Conservation (phyloP, 2,113 vertebrate genomes). For the Dolichotis patagonum region DNA sequence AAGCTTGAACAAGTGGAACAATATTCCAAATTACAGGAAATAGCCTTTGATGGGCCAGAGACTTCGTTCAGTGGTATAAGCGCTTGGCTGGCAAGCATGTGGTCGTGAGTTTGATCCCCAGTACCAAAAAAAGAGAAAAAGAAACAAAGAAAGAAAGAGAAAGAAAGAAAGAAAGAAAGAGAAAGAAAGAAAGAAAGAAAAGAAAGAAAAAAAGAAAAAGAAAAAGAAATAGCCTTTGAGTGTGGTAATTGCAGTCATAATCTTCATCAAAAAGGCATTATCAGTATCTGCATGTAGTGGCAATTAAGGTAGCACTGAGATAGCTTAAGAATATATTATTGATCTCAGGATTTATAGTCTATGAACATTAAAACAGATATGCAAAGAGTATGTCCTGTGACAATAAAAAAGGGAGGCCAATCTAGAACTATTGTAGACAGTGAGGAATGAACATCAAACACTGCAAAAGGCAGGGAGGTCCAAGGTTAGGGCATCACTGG, state of each 20-base stretch:
- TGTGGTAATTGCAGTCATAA: not conserved
- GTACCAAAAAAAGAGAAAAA: no score
- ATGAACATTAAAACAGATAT: conserved; percentile 9
- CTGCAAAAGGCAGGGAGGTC: not conserved
- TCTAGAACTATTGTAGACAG: not conserved
- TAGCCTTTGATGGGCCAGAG: no score
- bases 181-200: not conserved
- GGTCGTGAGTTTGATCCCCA: no score
- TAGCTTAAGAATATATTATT: conserved; percentile 29
- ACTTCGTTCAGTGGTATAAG: no score
- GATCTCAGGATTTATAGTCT: not conserved
- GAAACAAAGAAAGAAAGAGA: no score
- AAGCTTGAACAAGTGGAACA: not conserved
- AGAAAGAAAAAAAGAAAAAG: no score
- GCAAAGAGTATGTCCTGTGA: not conserved
- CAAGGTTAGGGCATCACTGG: not conserved
- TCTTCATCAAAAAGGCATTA: conserved; percentile 26
- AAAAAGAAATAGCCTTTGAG: not conserved
- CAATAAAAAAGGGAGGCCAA: not conserved
- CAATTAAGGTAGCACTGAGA: not conserved
- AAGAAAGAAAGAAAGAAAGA: no score
- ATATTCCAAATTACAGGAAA: not conserved
- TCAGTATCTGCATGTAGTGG: not conserved
- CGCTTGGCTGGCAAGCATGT: no score
- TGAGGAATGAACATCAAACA: conserved; percentile 37